phyloP scores from a whole-genome alignment of 2,888 invertebrate genomes.

The Mactromeris polynyma region DNA sequence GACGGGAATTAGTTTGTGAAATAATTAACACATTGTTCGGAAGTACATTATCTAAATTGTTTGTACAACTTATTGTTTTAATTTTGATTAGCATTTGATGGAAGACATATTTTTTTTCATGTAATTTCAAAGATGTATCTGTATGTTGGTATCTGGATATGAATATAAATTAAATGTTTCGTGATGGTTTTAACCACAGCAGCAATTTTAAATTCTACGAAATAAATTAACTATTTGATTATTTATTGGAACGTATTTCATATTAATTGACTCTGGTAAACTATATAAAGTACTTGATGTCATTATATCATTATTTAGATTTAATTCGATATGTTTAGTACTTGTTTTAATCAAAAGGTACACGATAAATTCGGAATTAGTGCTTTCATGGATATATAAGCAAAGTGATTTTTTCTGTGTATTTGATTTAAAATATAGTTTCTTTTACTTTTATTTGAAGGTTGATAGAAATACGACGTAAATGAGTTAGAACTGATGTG shows the following conservation, averaged over 20 bases:
- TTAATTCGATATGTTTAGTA: no score
- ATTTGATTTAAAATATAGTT: background rate
- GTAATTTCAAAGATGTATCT: background rate
- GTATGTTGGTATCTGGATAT: background rate
- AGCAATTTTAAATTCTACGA: background rate
- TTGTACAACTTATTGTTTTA: background rate
- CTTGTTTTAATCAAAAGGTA: no score
- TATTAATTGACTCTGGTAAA: background rate
- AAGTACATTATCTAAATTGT: background rate
- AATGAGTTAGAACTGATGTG: background rate
- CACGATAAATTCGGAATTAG: background rate
- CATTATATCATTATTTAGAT: background rate
- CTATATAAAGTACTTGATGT: background rate
- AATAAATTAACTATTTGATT: background rate
- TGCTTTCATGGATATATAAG: background rate
- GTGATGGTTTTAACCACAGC: background rate
- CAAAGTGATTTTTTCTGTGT: background rate
- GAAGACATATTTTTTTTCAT: constrained; percentile 3
- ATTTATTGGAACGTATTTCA: background rate
- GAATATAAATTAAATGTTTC: background rate
- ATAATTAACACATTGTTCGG: constrained; percentile 20
- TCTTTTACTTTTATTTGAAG: background rate
- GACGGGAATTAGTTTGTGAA: constrained; percentile 21
- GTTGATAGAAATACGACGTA: background rate
- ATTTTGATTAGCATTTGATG: background rate